Evolutionary conservation across 1,140 invertebrate species (phyloP).

Genomic region (Spodoptera litura): DNA sequence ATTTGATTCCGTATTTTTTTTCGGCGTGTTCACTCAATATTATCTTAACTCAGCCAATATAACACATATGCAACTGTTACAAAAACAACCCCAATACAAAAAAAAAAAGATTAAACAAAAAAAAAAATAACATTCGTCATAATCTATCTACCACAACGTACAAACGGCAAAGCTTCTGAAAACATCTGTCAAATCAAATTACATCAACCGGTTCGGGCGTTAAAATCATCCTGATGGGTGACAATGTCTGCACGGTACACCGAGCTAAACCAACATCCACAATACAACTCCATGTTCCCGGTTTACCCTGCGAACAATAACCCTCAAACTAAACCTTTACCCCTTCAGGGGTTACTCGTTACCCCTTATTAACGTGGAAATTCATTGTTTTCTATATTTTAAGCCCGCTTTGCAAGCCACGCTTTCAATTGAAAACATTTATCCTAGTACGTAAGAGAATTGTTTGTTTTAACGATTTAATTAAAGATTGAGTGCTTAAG

Average conservation of each 20-base stretch:
- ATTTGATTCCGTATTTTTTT: no score
- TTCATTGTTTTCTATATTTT: constrained; percentile 84
- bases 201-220: constrained; percentile 65
- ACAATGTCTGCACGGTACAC: constrained; percentile 74
- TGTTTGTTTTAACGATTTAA: constrained; percentile 44
- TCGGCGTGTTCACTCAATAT: no score
- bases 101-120: not conserved
- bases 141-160: constrained; percentile 6
- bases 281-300: constrained; percentile 73
- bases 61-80: not conserved
- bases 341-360: constrained; percentile 43
- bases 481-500: constrained; percentile 42
- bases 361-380: constrained; percentile 81
- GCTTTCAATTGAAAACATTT: constrained; percentile 52
- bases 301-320: constrained; percentile 66
- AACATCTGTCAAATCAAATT: constrained; percentile 75
- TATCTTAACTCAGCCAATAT: no score
- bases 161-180: constrained; percentile 42
- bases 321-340: constrained; percentile 70
- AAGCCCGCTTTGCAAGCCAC: constrained; percentile 62
- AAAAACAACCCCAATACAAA: not conserved
- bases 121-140: constrained; percentile 1
- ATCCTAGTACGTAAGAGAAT: constrained; percentile 31
- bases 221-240: constrained; percentile 70
- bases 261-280: constrained; percentile 72